phyloP scores from a whole-genome alignment of 2,113 vertebrate species.

The Gyps fulvus region DNA sequence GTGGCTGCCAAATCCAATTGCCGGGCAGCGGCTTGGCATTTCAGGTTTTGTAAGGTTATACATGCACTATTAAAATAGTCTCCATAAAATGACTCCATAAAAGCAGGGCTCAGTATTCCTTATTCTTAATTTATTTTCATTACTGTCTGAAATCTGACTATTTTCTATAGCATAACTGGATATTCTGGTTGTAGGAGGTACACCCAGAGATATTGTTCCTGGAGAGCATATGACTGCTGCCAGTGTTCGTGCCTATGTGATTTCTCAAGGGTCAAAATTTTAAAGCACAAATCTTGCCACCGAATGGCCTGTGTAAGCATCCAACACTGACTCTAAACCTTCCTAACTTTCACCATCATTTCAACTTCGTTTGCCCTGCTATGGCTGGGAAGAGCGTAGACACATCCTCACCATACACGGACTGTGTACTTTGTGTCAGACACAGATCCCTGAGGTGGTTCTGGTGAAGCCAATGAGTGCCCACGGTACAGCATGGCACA shows the following conservation, averaged over 20 bases:
- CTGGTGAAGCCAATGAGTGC: background rate
- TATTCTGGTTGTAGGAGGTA: background rate
- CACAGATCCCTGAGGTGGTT: background rate
- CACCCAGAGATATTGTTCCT: background rate
- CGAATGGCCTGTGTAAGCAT: background rate
- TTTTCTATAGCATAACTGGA: background rate
- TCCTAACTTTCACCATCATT: background rate
- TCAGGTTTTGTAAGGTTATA: background rate
- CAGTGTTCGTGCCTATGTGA: background rate
- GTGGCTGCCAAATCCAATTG: background rate
- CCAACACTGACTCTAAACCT: background rate
- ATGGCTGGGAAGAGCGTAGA: background rate
- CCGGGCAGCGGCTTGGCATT: background rate
- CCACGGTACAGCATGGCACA: background rate
- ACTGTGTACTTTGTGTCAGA: background rate
- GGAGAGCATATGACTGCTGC: background rate
- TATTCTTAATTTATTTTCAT: background rate
- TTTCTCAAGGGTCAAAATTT: background rate
- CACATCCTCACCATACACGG: background rate
- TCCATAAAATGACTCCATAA: background rate
- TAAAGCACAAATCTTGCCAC: background rate
- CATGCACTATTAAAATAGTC: background rate
- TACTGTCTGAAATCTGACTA: background rate
- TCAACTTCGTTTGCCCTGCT: background rate
- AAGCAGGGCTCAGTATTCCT: background rate